Percentiles rank a stretch among this genome's conserved stretches.
Evolutionary conservation across 2,113 vertebrate genomes (phyloP).

Genomic region (Rhipidura dahli): DNA sequence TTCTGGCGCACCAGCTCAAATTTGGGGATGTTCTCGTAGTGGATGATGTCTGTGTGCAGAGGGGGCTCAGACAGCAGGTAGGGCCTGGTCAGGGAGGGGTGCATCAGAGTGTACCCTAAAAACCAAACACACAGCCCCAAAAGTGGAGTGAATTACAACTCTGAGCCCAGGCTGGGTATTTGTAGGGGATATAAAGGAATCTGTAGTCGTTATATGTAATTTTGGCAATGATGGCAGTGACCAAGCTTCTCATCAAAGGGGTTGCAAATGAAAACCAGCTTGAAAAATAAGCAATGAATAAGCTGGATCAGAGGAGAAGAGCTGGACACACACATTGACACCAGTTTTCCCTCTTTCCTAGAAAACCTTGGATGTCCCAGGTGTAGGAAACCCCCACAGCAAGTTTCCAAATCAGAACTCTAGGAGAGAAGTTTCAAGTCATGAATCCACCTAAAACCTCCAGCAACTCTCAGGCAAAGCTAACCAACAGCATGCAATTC

Average conservation of each 20-base stretch:
- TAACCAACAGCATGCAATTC: not conserved
- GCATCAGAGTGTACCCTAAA: slow-evolving; percentile 96
- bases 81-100: slow-evolving; percentile 93
- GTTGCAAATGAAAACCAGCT: not conserved
- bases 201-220: rapidly evolving
- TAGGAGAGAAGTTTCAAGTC: not conserved
- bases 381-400: not conserved
- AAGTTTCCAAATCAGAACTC: not conserved
- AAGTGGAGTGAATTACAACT: rapidly evolving
- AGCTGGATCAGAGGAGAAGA: not conserved
- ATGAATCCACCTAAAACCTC: not conserved
- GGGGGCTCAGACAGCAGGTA: slow-evolving; percentile 94
- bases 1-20: slow-evolving; percentile 91
- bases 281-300: not conserved
- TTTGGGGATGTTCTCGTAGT: slow-evolving; percentile 96
- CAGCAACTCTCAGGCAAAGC: not conserved
- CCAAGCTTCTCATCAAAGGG: not conserved
- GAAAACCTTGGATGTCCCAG: not conserved
- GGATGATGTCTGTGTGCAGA: slow-evolving; percentile 95
- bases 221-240: not conserved
- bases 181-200: not conserved
- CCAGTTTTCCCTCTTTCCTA: not conserved
- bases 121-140: not conserved
- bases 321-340: not conserved
- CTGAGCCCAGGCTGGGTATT: not conserved